A percentile compares a stretch with the other conserved stretches of the same genome.
Conservation (phyloP, 2,888 invertebrate species). For the Hofmannophila pseudospretella region DNA sequence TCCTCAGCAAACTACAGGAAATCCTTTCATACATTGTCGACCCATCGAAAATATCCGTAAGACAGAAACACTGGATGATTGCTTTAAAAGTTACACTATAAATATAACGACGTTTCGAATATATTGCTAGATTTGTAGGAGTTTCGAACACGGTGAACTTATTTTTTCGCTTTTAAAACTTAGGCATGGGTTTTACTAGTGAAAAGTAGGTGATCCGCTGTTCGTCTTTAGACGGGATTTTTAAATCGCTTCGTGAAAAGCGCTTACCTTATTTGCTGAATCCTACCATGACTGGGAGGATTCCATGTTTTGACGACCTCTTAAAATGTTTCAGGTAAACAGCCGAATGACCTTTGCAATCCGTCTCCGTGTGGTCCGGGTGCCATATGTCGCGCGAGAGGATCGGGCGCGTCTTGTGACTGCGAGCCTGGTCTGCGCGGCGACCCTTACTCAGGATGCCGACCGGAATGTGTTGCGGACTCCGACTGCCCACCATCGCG, state of each 20-base stretch:
- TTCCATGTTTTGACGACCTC: conserved; percentile 8
- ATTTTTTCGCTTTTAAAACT: conserved; percentile 70
- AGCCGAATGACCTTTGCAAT: conserved; percentile 84
- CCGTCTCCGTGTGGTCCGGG: conserved; percentile 91
- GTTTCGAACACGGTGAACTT: conserved; percentile 34
- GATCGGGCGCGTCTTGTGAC: conserved; percentile 83
- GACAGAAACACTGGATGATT: conserved; percentile 61
- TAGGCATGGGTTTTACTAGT: conserved; percentile 76
- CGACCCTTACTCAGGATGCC: conserved; percentile 85
- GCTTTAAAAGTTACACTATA: conserved; percentile 24
- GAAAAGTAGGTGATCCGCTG: conserved; percentile 52
- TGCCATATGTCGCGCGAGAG: conserved; percentile 86
- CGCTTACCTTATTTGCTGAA: conserved; percentile 32
- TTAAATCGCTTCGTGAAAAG: conserved; percentile 16
- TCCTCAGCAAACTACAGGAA: conserved; percentile 81
- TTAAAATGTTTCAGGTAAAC: conserved; percentile 47
- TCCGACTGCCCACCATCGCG: conserved; percentile 91
- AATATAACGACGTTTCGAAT: not conserved
- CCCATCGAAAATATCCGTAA: conserved; percentile 70
- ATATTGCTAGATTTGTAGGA: conserved; percentile 18
- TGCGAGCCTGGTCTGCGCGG: conserved; percentile 85
- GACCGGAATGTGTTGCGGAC: conserved; percentile 92
- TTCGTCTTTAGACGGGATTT: conserved; percentile 15
- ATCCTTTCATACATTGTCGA: conserved; percentile 85
- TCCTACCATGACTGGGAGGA: not conserved